These are phyloP conservation scores for Diarsia brunnea DNA, from an alignment of 2,888 invertebrate species.

Conservation along the genomic window DNA sequence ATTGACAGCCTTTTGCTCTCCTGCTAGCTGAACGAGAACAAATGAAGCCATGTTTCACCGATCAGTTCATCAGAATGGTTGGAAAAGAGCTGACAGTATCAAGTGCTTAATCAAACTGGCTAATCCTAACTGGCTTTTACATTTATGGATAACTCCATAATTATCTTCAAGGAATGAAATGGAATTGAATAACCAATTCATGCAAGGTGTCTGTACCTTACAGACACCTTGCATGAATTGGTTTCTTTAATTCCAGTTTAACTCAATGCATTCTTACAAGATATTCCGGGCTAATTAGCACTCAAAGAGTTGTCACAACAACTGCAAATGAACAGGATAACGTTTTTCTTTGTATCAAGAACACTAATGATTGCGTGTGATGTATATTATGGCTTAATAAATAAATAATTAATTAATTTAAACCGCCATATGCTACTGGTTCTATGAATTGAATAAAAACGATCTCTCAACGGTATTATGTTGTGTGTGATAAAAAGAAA, in stretches of 20 bases:
- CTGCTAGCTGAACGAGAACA: too few relatives aligned
- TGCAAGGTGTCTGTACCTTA: not conserved
- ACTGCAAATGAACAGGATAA: slow-evolving; percentile 13
- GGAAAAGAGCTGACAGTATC: not conserved
- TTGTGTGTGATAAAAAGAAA: slow-evolving; percentile 53
- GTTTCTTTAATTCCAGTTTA: slow-evolving; percentile 11
- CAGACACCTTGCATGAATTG: too few relatives aligned
- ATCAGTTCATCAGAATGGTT: not conserved
- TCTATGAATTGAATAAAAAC: slow-evolving; percentile 59
- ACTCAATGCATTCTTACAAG: slow-evolving; percentile 14
- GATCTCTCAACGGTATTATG: slow-evolving; percentile 36
- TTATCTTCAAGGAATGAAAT: not conserved
- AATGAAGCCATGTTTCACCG: not conserved
- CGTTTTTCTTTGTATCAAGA: slow-evolving; percentile 20
- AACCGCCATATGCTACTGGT: slow-evolving; percentile 42
- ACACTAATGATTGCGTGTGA: slow-evolving; percentile 52
- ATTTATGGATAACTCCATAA: not conserved
- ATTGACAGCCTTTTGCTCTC: not conserved
- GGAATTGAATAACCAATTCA: not conserved
- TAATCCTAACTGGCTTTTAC: not conserved
- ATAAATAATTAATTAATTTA: slow-evolving; percentile 60
- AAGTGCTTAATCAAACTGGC: not conserved
- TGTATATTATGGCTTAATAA: slow-evolving; percentile 58
- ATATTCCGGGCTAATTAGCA: slow-evolving; percentile 34
- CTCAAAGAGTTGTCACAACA: slow-evolving; percentile 34